Conservation (phyloP, 2,113 vertebrate genomes). For the Capreolus pygargus region DNA sequence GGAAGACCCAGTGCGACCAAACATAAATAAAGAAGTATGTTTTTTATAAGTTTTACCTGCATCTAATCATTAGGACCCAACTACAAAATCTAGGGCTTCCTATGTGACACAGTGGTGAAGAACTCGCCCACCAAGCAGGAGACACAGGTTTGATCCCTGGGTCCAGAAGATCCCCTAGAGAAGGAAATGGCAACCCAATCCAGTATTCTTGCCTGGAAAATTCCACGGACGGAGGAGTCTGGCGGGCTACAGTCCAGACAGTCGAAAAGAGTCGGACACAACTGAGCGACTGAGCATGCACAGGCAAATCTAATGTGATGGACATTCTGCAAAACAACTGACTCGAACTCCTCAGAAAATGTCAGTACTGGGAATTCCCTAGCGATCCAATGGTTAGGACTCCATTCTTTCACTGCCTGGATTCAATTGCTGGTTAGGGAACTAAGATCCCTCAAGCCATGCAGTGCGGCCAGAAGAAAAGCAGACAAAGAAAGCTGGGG, state of each 20-base stretch:
- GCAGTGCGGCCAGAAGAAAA: background rate
- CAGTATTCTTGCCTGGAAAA: background rate
- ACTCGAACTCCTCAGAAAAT: background rate
- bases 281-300: background rate
- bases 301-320: background rate
- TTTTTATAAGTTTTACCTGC: background rate
- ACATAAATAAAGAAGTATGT: background rate
- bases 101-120: background rate
- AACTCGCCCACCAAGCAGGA: background rate
- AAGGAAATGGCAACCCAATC: background rate
- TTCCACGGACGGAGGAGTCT: background rate
- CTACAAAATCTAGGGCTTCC: background rate
- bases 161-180: background rate
- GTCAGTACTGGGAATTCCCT: background rate
- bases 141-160: background rate
- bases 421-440: background rate
- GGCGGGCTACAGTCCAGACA: background rate
- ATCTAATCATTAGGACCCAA: background rate
- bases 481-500: background rate
- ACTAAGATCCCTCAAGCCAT: background rate
- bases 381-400: background rate
- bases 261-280: background rate
- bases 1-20: background rate
- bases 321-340: background rate
- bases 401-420: background rate